phyloP scores from a whole-genome alignment of 2,888 invertebrate genomes.

The Serrognathus titanus region DNA sequence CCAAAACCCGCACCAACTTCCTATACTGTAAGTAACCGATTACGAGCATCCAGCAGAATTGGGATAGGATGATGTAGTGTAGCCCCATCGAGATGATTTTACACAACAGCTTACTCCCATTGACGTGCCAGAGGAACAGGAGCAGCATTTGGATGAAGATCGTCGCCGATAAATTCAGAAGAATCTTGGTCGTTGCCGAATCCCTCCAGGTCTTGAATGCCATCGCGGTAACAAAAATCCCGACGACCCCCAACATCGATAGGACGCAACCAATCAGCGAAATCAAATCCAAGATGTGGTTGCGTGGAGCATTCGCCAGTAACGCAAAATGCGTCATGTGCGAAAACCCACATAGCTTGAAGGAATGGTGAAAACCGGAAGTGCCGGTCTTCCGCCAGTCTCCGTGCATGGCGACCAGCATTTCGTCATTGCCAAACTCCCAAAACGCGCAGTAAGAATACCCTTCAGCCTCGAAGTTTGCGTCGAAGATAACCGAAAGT shows the following conservation, averaged over 20 bases:
- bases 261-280: slow-evolving; percentile 51
- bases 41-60: background rate
- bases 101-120: background rate
- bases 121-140: background rate
- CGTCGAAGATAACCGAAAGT: background rate
- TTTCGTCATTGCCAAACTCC: slow-evolving; percentile 11
- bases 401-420: slow-evolving; percentile 4
- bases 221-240: slow-evolving; percentile 51
- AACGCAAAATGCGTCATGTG: slow-evolving; percentile 58
- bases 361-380: slow-evolving; percentile 17
- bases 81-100: background rate
- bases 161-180: slow-evolving; percentile 53
- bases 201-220: slow-evolving; percentile 57
- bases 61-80: background rate
- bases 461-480: background rate
- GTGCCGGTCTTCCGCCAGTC: slow-evolving; percentile 1
- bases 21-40: slow-evolving; percentile 59
- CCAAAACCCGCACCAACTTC: slow-evolving; percentile 59
- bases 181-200: slow-evolving; percentile 57
- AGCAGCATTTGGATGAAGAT: slow-evolving; percentile 48
- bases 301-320: slow-evolving; percentile 46
- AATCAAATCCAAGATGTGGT: slow-evolving; percentile 47
- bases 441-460: background rate
- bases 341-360: slow-evolving; percentile 51
- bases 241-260: slow-evolving; percentile 49